These are phyloP conservation scores for Amphipyra berbera DNA, from an alignment of 2,888 invertebrate species.

Conservation along the genomic window DNA sequence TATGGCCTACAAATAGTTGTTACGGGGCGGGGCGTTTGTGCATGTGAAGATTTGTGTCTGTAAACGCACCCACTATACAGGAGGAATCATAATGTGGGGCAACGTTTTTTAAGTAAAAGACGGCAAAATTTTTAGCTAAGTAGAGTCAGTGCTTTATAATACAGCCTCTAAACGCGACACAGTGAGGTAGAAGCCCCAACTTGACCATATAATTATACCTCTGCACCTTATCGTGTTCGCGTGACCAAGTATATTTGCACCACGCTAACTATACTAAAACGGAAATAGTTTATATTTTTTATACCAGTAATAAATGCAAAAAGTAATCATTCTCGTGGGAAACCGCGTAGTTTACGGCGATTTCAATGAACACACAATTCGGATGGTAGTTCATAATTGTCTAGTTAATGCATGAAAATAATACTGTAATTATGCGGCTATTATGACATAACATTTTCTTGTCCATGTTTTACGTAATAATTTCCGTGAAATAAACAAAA, in stretches of 20 bases:
- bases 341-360: slow-evolving; percentile 42
- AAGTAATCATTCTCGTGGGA: slow-evolving; percentile 67
- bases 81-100: too few relatives aligned
- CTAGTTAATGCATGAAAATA: slow-evolving; percentile 52
- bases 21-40: too few relatives aligned
- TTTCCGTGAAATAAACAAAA: slow-evolving; percentile 9
- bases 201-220: slow-evolving; percentile 45
- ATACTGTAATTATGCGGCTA: slow-evolving; percentile 33
- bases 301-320: slow-evolving; percentile 61
- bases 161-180: slow-evolving; percentile 5
- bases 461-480: slow-evolving; percentile 7
- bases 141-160: too few relatives aligned
- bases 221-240: slow-evolving; percentile 59
- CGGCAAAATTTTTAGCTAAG: too few relatives aligned
- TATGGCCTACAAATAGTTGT: too few relatives aligned
- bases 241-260: slow-evolving; percentile 62
- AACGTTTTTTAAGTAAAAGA: too few relatives aligned
- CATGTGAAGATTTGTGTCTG: too few relatives aligned
- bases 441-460: slow-evolving; percentile 23
- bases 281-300: slow-evolving; percentile 69
- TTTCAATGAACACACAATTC: slow-evolving; percentile 50
- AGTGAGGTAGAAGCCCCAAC: slow-evolving; percentile 20
- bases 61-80: too few relatives aligned
- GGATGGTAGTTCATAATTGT: slow-evolving; percentile 26
- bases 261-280: slow-evolving; percentile 52